Conservation (phyloP, 2,888 invertebrate species). For the Troides helena region DNA sequence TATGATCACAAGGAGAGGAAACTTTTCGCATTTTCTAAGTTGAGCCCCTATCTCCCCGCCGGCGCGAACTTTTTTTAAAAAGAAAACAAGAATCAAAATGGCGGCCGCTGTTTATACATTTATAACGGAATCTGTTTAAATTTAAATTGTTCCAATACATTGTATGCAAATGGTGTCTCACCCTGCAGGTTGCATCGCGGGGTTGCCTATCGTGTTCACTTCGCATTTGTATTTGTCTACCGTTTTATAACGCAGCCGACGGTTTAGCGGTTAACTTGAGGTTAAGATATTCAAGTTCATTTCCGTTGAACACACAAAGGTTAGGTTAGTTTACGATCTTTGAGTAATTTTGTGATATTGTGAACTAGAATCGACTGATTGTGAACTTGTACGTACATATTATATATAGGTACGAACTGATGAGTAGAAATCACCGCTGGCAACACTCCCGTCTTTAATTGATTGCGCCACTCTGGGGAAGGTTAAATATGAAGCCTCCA, state of each 20-base stretch:
- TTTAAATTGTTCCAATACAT: slow-evolving; percentile 61
- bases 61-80: slow-evolving; percentile 16
- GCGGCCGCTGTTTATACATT: slow-evolving; percentile 27
- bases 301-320: not conserved
- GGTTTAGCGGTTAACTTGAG: not conserved
- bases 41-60: slow-evolving; percentile 3
- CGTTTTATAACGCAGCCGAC: slow-evolving; percentile 3
- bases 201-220: slow-evolving; percentile 56
- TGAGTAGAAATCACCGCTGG: slow-evolving; percentile 20
- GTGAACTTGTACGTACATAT: not conserved
- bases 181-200: slow-evolving; percentile 54
- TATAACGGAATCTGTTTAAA: slow-evolving; percentile 54
- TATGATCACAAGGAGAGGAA: not conserved
- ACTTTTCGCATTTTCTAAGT: not conserved
- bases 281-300: not conserved
- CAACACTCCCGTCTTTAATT: slow-evolving; percentile 27
- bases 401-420: not conserved
- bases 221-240: slow-evolving; percentile 42
- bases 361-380: not conserved
- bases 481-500: slow-evolving; percentile 42
- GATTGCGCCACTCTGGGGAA: slow-evolving; percentile 31
- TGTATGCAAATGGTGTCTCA: slow-evolving; percentile 65
- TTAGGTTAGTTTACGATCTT: not conserved
- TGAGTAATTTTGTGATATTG: not conserved
- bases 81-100: slow-evolving; percentile 27